Conservation (phyloP, 2,888 invertebrate genomes). For the Catocala nupta region DNA sequence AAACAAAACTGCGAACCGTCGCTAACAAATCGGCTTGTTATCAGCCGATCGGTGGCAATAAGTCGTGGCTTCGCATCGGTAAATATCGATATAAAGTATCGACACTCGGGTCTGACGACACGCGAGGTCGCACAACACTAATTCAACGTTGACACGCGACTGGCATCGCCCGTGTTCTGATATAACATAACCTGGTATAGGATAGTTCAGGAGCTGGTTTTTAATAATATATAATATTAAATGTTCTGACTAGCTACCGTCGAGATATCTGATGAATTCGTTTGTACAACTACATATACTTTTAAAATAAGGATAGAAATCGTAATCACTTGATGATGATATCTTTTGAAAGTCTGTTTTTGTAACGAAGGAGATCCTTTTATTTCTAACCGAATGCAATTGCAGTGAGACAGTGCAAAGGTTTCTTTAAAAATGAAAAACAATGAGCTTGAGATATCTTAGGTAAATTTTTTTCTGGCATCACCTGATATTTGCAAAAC, state of each 20-base stretch:
- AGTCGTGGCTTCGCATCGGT: conserved; percentile 75
- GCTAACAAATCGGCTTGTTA: conserved; percentile 83
- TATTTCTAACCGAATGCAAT: too few relatives aligned
- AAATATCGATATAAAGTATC: conserved; percentile 76
- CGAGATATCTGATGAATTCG: neutral
- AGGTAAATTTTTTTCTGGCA: too few relatives aligned
- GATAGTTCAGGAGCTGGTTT: conserved; percentile 36
- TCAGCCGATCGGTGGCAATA: conserved; percentile 77
- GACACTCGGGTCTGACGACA: conserved; percentile 68
- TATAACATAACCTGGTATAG: conserved; percentile 48
- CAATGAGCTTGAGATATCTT: too few relatives aligned
- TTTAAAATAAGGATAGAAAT: too few relatives aligned
- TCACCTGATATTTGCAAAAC: too few relatives aligned
- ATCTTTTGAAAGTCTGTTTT: too few relatives aligned
- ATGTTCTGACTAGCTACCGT: neutral
- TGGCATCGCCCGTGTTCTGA: conserved; percentile 55
- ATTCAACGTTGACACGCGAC: conserved; percentile 65
- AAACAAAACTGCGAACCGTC: conserved; percentile 63
- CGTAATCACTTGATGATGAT: too few relatives aligned
- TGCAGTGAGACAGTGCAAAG: too few relatives aligned
- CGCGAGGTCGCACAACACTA: conserved; percentile 70
- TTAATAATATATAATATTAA: conserved; percentile 17
- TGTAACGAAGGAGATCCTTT: too few relatives aligned
- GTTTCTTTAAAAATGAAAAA: too few relatives aligned
- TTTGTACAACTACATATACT: too few relatives aligned